Conservation (phyloP, 2,113 vertebrate genomes). For the Megaleporinus macrocephalus region DNA sequence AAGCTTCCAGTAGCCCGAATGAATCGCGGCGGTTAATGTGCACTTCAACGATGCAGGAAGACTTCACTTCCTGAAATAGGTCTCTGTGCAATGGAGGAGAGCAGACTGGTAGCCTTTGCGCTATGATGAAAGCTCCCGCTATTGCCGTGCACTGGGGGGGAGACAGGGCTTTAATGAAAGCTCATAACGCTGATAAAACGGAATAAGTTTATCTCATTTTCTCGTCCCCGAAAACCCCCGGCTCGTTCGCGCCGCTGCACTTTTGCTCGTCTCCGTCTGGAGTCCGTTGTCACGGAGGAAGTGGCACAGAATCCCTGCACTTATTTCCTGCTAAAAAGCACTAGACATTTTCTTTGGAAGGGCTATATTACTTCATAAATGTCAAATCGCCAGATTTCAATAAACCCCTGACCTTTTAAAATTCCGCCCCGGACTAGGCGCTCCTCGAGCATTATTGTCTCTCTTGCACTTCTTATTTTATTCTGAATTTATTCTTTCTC, state of each 20-base stretch:
- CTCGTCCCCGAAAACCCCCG: neutral
- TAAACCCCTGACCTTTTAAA: constrained; percentile 53
- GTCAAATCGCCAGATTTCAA: constrained; percentile 53
- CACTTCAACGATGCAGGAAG: constrained; percentile 15
- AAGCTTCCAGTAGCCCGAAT: neutral
- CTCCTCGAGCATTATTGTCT: constrained; percentile 44
- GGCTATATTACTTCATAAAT: constrained; percentile 53
- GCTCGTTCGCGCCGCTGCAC: neutral
- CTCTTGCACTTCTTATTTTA: constrained; percentile 40
- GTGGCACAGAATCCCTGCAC: neutral
- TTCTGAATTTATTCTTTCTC: neutral
- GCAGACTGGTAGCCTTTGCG: constrained; percentile 24
- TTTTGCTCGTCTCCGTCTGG: neutral
- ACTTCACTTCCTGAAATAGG: constrained; percentile 20
- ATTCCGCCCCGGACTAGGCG: constrained; percentile 20
- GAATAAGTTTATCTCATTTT: constrained; percentile 21
- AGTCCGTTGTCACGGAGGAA: neutral
- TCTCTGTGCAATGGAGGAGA: constrained; percentile 9
- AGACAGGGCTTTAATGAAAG: constrained; percentile 27
- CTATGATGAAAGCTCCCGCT: neutral
- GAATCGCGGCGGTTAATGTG: constrained; percentile 16
- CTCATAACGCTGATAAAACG: constrained; percentile 34
- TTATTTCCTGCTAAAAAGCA: constrained; percentile 24
- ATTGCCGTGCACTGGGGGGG: constrained; percentile 13
- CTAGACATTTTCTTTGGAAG: constrained; percentile 29